Base-by-base conservation (phyloP, 2,797 vertebrate genomes). In the Enteromius unitaeniatus region DNA sequence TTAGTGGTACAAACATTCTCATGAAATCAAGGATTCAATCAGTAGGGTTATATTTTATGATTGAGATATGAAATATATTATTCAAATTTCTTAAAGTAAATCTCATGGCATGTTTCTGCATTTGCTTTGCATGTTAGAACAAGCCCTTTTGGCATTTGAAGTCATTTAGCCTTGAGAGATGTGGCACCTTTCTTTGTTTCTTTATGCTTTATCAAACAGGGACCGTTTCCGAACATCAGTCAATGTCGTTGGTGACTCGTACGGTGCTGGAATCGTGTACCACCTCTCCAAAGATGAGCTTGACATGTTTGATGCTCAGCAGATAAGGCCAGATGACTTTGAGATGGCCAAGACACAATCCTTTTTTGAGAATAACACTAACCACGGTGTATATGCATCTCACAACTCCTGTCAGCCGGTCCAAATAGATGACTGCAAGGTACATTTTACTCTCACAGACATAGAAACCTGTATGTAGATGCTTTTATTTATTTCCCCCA, bases 371-470 rank as follows among this genome's bases (percentile, higher is more conserved):
- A 98, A 97, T 95, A 97, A 96, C 95, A 96, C 95, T 92, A 98
- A 97, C 93, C 96, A 97, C 88, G 96, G 96, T 90, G 96, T 97
- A 90, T 98, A 98, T 91, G 90, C 96, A 26, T 94, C 95, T 89
- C 96, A 97, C 95, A 97, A 97, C 95, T 97, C 97, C 92, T 94
- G 91, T 82, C 89, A 85, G 70, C 87, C 81, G 89, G 95, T 97
- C 93, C 94, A 97, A 93, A 95, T 97, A 96, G 97, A 98, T 95
- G 97, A 99, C 92, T 97, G 97, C 97, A 99, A 99, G 98, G 97
- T 99, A 99, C 96, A 96, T 93, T 96, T 97, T 89, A 95, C 94
- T 13, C 96, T 99, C 95, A 96, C 97, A 91, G 98, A 99, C 95
- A 98, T 98, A 90, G 97, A 99, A 94, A 99, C 98, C 21, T 99